These are phyloP conservation scores for Nothocercus nigrocapillus DNA, from an alignment of 2,113 vertebrate genomes.

Conservation along the genomic window DNA sequence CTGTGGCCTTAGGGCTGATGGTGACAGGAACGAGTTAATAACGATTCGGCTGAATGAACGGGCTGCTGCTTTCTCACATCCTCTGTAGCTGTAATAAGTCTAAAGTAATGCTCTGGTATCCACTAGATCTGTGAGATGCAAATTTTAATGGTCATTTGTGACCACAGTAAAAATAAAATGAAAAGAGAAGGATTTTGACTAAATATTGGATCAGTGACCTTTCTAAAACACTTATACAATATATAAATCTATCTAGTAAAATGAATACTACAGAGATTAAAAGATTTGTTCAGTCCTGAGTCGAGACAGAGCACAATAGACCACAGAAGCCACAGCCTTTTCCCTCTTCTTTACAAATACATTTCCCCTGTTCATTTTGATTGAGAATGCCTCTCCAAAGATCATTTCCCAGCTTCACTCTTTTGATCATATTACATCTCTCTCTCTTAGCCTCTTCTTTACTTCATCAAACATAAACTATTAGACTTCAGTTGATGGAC, in stretches of 20 bases:
- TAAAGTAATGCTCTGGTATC: neutral
- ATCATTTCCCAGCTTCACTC: neutral
- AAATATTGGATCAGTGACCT: neutral
- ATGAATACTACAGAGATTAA: neutral
- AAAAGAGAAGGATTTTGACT: neutral
- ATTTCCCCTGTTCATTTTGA: neutral
- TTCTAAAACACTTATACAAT: neutral
- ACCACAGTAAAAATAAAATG: neutral
- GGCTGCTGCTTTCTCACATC: neutral
- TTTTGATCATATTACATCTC: neutral
- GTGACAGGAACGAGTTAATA: rapidly evolving
- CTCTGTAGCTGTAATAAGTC: neutral
- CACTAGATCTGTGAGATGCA: neutral
- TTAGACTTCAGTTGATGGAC: neutral
- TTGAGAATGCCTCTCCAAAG: neutral
- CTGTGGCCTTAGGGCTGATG: neutral
- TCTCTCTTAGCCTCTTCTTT: neutral
- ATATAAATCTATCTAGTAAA: neutral
- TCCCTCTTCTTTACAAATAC: neutral
- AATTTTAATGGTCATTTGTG: neutral
- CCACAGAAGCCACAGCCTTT: neutral
- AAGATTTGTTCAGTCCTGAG: neutral
- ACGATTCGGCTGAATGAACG: neutral
- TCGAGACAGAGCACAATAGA: neutral
- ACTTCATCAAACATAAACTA: neutral